These are phyloP conservation scores for Metridium senile DNA, from an alignment of 92 coral and sea anemone genomes.

Conservation along the genomic window DNA sequence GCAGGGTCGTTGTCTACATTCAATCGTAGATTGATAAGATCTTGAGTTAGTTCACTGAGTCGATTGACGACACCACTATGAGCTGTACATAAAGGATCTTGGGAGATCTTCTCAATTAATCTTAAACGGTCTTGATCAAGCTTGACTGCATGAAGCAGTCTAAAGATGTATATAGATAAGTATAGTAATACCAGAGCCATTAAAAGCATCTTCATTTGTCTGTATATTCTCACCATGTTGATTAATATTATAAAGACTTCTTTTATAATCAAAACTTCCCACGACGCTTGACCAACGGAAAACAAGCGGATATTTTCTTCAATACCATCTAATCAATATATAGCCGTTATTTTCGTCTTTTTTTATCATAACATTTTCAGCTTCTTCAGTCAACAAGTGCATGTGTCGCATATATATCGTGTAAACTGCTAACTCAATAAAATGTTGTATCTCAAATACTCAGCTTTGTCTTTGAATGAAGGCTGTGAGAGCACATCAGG, in stretches of 20 bases:
- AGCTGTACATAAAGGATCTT: slow-evolving; percentile 69
- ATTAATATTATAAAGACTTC: too few relatives aligned
- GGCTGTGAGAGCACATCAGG: too few relatives aligned
- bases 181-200: slow-evolving; percentile 37
- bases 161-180: slow-evolving; percentile 46
- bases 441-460: too few relatives aligned
- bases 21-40: slow-evolving; percentile 66
- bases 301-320: too few relatives aligned
- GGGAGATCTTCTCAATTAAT: slow-evolving; percentile 25
- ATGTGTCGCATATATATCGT: too few relatives aligned
- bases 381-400: too few relatives aligned
- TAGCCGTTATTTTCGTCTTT: too few relatives aligned
- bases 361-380: too few relatives aligned
- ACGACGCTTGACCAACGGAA: background rate
- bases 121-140: slow-evolving; percentile 33
- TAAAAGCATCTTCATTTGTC: slow-evolving; percentile 50
- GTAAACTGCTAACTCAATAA: too few relatives aligned
- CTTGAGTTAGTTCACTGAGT: slow-evolving; percentile 51
- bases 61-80: slow-evolving; percentile 46
- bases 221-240: slow-evolving; percentile 47
- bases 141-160: slow-evolving; percentile 42
- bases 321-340: too few relatives aligned
- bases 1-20: slow-evolving; percentile 55
- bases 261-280: too few relatives aligned
- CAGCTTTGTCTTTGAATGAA: too few relatives aligned